Percentiles rank a stretch among this genome's conserved stretches.
Conservation (phyloP, 1,140 invertebrate species). For the Papilio polytes region DNA sequence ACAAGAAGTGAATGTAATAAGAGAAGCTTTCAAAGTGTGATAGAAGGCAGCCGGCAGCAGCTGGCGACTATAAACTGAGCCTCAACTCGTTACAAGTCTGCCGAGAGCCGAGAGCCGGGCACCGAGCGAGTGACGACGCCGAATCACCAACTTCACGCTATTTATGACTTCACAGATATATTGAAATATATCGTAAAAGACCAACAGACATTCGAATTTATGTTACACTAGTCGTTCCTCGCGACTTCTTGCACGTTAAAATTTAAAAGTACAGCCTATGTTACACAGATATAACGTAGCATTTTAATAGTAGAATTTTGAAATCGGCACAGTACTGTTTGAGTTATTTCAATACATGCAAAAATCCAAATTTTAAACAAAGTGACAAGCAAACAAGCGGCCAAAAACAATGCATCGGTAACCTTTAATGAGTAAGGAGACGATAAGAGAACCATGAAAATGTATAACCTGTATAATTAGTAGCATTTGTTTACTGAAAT, state of each 20-base stretch:
- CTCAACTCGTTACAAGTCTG: slow-evolving; percentile 11
- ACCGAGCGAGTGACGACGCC: neutral
- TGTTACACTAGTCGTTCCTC: too few species aligned
- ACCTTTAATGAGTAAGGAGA: too few species aligned
- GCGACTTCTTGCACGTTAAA: too few species aligned
- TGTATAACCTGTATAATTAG: neutral
- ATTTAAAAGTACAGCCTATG: too few species aligned
- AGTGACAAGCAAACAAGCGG: too few species aligned
- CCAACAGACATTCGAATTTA: neutral
- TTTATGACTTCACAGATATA: neutral
- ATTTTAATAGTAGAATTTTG: too few species aligned
- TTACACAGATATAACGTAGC: too few species aligned
- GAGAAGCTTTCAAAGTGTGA: slow-evolving; percentile 19
- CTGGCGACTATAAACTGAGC: slow-evolving; percentile 8
- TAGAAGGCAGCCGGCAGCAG: neutral
- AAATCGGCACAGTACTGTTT: too few species aligned
- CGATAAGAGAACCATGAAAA: too few species aligned
- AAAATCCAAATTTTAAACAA: too few species aligned
- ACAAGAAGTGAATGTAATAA: slow-evolving; percentile 7
- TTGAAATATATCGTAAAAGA: neutral
- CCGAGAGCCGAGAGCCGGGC: neutral
- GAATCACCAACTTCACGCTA: slow-evolving; percentile 6
- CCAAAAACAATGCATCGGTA: too few species aligned
- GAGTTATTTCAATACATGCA: too few species aligned
- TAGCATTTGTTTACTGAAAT: neutral